These are phyloP conservation scores for Gastracanthus pulcherrimus DNA, from an alignment of 2,888 invertebrate species.

Conservation along the genomic window DNA sequence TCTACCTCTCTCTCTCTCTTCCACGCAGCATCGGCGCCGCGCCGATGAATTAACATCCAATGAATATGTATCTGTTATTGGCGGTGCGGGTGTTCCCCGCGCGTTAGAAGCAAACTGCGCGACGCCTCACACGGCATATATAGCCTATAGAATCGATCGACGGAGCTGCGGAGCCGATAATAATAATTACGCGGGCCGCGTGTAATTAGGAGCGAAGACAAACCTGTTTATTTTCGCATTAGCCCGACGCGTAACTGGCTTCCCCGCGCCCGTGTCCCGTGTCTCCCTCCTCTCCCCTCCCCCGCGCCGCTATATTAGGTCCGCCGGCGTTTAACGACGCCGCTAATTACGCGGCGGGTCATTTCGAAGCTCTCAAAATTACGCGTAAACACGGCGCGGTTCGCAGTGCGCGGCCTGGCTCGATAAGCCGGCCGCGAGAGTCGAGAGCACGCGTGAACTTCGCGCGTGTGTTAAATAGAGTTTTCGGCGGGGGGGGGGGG, in stretches of 20 bases:
- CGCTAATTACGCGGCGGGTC: constrained; percentile 40
- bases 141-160: constrained; percentile 5
- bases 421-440: too few species aligned
- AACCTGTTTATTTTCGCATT: constrained; percentile 54
- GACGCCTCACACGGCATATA: background rate
- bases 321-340: constrained; percentile 36
- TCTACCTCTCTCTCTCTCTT: background rate
- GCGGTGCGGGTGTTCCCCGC: background rate
- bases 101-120: constrained; percentile 16
- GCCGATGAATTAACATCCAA: constrained; percentile 31
- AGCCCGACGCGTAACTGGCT: background rate
- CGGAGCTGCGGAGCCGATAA: constrained; percentile 11
- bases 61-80: constrained; percentile 43
- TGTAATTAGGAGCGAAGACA: constrained; percentile 49
- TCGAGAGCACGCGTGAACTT: too few species aligned
- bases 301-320: constrained; percentile 9
- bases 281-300: too few species aligned
- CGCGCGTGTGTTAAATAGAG: too few species aligned
- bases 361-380: background rate
- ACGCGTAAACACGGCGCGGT: too few species aligned
- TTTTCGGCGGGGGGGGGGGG: too few species aligned
- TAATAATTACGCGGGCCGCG: constrained; percentile 34
- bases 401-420: too few species aligned
- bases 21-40: background rate
- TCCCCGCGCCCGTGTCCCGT: too few species aligned